Base-by-base conservation (phyloP, 35 echinoderm and acorn worm species). In the Amphiura filiformis region DNA sequence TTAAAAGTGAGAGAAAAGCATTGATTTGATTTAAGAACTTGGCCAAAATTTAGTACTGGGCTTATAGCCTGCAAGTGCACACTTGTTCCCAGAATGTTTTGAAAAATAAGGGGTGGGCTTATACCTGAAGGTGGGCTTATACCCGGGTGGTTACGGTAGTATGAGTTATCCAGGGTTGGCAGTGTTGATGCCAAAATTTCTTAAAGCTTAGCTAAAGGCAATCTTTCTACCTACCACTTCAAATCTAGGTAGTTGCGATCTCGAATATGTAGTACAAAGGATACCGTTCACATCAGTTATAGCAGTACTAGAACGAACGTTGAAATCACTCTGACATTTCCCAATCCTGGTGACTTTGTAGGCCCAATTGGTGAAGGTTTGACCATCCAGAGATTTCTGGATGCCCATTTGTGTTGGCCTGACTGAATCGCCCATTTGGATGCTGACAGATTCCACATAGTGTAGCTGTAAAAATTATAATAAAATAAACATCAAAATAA, bases 341-440 rank as follows among this genome's bases (percentile, higher is more conserved):
- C n/a, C 17, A 57, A 34, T 56, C 0, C 30, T 56, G 28, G 93
- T 76, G 13, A 99, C 96, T 90, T 93, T 86, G 75, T 99, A 93
- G 34, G 84, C 41, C 93, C 93, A 95, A 4, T 80, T 87, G 20
- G 22, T 88, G 36, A 90, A 99, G 26, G 35, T 76, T 18, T 84
- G 35, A 20, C 96, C 96, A 88, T 99, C 87, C 1, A 13, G 20
- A 57, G 96, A 99, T 39, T 87, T 90, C 47, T 81, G 36, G 18
- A 99, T 49, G 0, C 76, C 84, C 75, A 99, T 87, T 75, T 94
- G 90, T 37, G 64, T 81, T n/a, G 96, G 96, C 31, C 96, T 76
- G 13, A 88, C 87, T 0, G 96, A 92, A 70, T 99, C 96, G 15
- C 96, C 96, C 96, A 99, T 99, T 82, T 94, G 90, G 36, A 99